These are phyloP conservation scores for Passerina amoena DNA, from an alignment of 2,113 vertebrate genomes.

Conservation along the genomic window DNA sequence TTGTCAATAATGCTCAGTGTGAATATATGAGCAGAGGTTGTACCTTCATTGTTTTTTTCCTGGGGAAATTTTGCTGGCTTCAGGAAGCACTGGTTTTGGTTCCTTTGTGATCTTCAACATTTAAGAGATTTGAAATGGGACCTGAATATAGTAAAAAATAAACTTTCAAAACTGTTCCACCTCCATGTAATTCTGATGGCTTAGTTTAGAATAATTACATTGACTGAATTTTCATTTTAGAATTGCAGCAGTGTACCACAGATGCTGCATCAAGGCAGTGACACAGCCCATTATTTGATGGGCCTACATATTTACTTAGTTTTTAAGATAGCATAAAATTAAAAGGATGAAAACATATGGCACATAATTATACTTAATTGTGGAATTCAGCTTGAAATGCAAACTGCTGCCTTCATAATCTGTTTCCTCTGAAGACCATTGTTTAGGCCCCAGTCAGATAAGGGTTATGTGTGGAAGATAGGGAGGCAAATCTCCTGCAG, in stretches of 20 bases:
- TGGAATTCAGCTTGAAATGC: constrained; percentile 16
- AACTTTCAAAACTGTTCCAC: neutral
- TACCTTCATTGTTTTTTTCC: neutral
- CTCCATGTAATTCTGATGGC: neutral
- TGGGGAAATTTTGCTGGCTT: neutral
- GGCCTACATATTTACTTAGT: neutral
- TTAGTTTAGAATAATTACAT: neutral
- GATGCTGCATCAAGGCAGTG: neutral
- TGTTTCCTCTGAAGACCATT: neutral
- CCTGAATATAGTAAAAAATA: neutral
- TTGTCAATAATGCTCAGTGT: neutral
- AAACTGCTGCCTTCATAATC: neutral
- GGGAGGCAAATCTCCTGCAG: neutral
- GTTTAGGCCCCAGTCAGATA: neutral
- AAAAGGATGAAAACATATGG: neutral
- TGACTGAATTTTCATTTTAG: neutral
- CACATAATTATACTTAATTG: neutral
- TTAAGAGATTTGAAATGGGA: neutral
- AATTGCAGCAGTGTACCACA: neutral
- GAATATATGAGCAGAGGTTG: neutral
- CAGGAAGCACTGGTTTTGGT: neutral
- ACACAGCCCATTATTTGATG: neutral
- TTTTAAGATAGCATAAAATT: neutral
- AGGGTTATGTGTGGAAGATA: neutral
- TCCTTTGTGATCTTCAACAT: neutral